A percentile compares a stretch with the other conserved stretches of the same genome.
Conservation (phyloP, 2,888 invertebrate species). For the Dryocosmus kuriphilus region DNA sequence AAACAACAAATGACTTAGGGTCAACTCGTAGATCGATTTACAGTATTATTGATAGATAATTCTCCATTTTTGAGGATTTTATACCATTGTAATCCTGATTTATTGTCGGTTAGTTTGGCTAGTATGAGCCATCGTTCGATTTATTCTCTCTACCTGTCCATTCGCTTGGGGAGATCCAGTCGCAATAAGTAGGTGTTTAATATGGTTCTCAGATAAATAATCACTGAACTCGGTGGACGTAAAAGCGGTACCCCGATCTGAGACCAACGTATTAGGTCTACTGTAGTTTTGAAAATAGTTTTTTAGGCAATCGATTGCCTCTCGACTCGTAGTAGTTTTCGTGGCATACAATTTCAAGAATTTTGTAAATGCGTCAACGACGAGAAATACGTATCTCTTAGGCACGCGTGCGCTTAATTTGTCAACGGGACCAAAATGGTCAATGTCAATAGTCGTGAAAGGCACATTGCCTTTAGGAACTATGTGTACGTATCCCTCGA, state of each 20-base stretch:
- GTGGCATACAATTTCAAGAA: constrained; percentile 43
- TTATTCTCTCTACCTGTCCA: constrained; percentile 63
- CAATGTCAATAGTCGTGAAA: too few species aligned
- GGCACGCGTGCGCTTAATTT: too few species aligned
- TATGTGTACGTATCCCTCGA: constrained; percentile 59
- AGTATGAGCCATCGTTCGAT: constrained; percentile 58
- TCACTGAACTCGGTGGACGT: too few species aligned
- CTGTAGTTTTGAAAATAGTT: neutral
- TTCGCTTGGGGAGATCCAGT: constrained; percentile 63
- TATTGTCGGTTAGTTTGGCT: constrained; percentile 54
- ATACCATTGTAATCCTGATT: neutral
- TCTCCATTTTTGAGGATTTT: neutral
- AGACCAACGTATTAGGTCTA: too few species aligned
- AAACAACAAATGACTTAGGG: neutral
- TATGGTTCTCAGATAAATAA: too few species aligned
- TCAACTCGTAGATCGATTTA: neutral
- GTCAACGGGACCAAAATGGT: too few species aligned
- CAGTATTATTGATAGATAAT: neutral
- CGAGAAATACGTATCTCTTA: too few species aligned
- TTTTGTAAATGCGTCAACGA: neutral
- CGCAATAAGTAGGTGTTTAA: constrained; percentile 59
- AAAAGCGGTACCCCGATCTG: too few species aligned
- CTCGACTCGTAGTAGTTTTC: too few species aligned
- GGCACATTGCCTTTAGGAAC: constrained; percentile 61
- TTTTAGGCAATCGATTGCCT: too few species aligned